phyloP scores from a whole-genome alignment of 2,113 vertebrate genomes.

The Sapayoa aenigma region DNA sequence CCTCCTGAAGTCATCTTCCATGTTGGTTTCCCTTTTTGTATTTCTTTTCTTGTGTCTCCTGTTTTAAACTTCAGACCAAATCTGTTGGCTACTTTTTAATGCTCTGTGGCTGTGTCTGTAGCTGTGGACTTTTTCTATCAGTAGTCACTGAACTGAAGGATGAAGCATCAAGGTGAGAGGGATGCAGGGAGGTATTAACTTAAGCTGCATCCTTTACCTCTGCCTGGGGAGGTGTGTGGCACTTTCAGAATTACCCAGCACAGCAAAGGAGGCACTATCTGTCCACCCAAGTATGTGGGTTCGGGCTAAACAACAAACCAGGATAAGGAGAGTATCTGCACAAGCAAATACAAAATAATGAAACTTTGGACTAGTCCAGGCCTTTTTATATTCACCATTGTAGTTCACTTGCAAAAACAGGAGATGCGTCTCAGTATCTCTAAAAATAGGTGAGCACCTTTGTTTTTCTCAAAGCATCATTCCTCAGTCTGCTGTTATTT shows the following conservation, averaged over 20 bases:
- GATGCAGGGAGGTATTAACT: neutral
- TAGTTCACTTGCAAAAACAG: neutral
- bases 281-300: rapidly evolving
- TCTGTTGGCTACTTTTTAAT: neutral
- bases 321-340: neutral
- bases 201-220: neutral
- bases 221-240: neutral
- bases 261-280: neutral
- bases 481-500: neutral
- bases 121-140: neutral
- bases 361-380: neutral
- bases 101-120: neutral
- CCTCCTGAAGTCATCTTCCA: neutral
- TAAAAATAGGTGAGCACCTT: constrained; percentile 1
- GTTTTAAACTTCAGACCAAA: neutral
- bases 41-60: neutral
- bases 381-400: rapidly evolving
- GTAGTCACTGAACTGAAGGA: neutral
- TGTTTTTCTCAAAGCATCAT: neutral
- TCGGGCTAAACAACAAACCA: neutral
- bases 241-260: neutral
- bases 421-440: neutral
- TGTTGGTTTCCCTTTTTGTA: neutral
- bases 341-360: neutral
- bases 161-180: neutral